phyloP scores from a whole-genome alignment of 2,888 invertebrate species.

The Phyto melanocephala region DNA sequence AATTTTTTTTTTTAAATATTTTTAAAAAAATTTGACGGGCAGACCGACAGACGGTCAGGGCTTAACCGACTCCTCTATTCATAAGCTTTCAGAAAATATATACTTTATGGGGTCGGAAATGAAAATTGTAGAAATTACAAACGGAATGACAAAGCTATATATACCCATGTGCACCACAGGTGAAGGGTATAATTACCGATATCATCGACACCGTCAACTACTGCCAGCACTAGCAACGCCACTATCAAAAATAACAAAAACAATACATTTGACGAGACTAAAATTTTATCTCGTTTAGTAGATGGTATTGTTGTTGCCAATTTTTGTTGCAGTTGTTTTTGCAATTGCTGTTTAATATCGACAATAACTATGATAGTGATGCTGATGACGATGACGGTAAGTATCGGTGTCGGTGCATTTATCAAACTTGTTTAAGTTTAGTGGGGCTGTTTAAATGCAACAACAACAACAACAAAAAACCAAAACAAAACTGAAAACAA shows the following conservation, averaged over 20 bases:
- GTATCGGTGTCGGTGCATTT: slow-evolving; percentile 59
- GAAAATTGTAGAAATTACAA: too few relatives aligned
- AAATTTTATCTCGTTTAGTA: slow-evolving; percentile 51
- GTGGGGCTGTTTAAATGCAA: slow-evolving; percentile 27
- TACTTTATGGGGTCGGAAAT: too few relatives aligned
- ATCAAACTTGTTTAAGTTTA: slow-evolving; percentile 62
- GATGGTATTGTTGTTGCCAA: slow-evolving; percentile 26
- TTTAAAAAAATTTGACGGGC: too few relatives aligned
- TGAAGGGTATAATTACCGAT: slow-evolving; percentile 44
- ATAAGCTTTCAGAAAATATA: too few relatives aligned
- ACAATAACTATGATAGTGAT: slow-evolving; percentile 25
- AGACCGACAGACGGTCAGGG: too few relatives aligned
- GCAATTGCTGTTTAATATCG: slow-evolving; percentile 42
- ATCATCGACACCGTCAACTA: slow-evolving; percentile 46
- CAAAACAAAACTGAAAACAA: neutral
- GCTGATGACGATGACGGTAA: slow-evolving; percentile 34
- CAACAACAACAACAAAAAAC: slow-evolving; percentile 3
- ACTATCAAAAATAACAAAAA: slow-evolving; percentile 3
- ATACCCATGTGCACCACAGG: too few relatives aligned
- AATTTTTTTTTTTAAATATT: too few relatives aligned
- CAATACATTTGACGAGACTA: slow-evolving; percentile 35
- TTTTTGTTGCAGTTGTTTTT: slow-evolving; percentile 4
- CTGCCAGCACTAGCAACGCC: slow-evolving; percentile 20
- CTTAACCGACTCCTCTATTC: too few relatives aligned
- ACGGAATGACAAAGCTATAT: too few relatives aligned